phyloP scores from a whole-genome alignment of 2,888 invertebrate species.

The Azorinus chamasolen region DNA sequence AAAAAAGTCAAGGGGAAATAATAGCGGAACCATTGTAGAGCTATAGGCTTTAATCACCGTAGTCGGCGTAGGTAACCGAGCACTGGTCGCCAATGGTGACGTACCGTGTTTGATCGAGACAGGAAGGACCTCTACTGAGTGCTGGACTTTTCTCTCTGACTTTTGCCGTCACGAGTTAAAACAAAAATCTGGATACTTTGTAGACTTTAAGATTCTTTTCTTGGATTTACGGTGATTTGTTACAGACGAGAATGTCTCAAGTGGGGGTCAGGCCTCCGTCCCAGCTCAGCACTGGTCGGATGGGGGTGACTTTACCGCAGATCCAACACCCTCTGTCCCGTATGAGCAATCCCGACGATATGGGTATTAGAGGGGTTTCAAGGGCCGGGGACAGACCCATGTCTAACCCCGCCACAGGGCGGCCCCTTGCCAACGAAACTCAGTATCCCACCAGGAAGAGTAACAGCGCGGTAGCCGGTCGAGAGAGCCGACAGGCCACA shows the following conservation, averaged over 20 bases:
- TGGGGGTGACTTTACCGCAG: conserved; percentile 76
- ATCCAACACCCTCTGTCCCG: conserved; percentile 84
- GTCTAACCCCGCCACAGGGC: conserved; percentile 70
- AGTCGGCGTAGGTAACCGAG: conserved; percentile 69
- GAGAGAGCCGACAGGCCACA: conserved; percentile 68
- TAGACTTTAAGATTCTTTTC: no score
- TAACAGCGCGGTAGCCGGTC: conserved; percentile 68
- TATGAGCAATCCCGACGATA: conserved; percentile 78
- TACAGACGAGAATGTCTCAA: conserved; percentile 72
- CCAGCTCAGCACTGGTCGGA: conserved; percentile 67
- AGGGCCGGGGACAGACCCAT: conserved; percentile 74
- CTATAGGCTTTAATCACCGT: conserved; percentile 43
- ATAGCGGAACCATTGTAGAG: conserved; percentile 35
- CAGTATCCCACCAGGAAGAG: conserved; percentile 72
- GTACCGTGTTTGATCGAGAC: conserved; percentile 51
- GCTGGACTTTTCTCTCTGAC: no score
- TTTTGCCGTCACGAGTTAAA: no score
- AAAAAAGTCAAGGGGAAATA: conserved; percentile 69
- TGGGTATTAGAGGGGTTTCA: conserved; percentile 83
- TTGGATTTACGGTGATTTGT: no score
- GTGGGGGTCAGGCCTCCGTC: conserved; percentile 73
- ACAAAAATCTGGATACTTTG: no score
- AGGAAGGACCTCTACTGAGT: no score
- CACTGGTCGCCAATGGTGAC: conserved; percentile 69
- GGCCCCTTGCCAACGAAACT: conserved; percentile 81